Base-by-base conservation (phyloP, 2,113 vertebrate genomes). In the Dicentrarchus labrax region DNA sequence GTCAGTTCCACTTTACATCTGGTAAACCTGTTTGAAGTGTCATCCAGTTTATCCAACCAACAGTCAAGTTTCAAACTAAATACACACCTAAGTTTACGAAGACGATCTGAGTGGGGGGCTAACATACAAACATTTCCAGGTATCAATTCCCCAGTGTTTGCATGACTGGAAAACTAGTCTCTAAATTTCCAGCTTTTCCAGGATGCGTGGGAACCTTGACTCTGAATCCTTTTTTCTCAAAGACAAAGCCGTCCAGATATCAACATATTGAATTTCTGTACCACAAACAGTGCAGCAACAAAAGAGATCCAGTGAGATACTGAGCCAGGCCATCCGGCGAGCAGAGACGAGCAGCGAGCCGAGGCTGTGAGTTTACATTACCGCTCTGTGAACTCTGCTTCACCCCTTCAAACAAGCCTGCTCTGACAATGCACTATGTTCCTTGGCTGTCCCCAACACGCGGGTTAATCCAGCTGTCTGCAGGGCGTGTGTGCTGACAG, bases 381-480 rank as follows among this genome's bases (percentile, higher is more conserved):
- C 53, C 11, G 47, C 24, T 59, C 36, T 11, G 19, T 77, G 64
- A 78, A 78, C 76, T 78, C 64, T 48, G 41, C 53, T 60, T 75
- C 54, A 71, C 36, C 67, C 45, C 56, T 30, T 24, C 30, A 75
- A 64, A 75, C 45, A 22, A n/a, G 59, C 59, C 45, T 5, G 56
- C 67, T 54, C 47, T 80, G 57, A 80, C 67, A 30, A 36, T 43
- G 36, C 8, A 36, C 10, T 64, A 17, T 13, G 41, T 65, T 74
- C 43, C 70, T 36, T 54, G 12, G 38, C 53, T 41, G 48, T 54
- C 74, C 38, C 50, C 38, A 65, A 54, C 21, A 66, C 16, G 4
- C 11, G 22, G 15, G 36, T 77, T 67, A 77, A 77, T 67, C 38
- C 75, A 76, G 74, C 50, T 76, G 47, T 75, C 22, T 48, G 72